phyloP scores from a whole-genome alignment of 2,797 vertebrate genomes.

The Neolamprologus multifasciatus region DNA sequence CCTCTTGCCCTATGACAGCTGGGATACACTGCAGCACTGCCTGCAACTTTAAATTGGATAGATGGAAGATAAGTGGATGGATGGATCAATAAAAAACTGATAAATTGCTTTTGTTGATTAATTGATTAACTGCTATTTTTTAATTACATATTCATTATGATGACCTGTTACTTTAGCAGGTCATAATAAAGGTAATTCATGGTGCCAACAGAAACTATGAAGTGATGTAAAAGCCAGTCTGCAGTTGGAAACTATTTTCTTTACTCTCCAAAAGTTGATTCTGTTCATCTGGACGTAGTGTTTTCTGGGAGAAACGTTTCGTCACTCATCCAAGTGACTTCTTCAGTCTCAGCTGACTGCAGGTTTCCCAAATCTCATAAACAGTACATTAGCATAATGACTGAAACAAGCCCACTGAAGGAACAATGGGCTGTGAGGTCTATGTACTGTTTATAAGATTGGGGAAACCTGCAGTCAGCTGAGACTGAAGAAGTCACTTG shows the following conservation, averaged over 20 bases:
- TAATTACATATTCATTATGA: not conserved
- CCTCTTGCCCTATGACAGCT: not conserved
- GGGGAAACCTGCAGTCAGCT: too few species aligned
- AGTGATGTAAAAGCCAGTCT: not conserved
- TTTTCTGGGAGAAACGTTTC: too few species aligned
- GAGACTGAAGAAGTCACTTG: too few species aligned
- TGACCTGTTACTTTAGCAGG: not conserved
- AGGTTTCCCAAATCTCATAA: too few species aligned
- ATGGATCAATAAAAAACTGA: not conserved
- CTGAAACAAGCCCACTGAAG: too few species aligned
- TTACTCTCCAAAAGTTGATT: not conserved
- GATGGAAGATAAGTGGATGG: not conserved
- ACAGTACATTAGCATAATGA: fast-evolving
- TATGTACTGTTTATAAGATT: too few species aligned
- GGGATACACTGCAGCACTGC: fast-evolving
- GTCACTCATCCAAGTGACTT: too few species aligned
- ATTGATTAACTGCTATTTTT: not conserved
- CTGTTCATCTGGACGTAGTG: too few species aligned
- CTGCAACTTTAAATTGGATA: not conserved
- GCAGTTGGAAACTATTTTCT: not conserved
- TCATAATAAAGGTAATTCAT: not conserved
- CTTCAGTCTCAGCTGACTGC: too few species aligned
- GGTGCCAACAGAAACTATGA: not conserved
- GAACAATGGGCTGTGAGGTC: too few species aligned
- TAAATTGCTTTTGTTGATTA: not conserved